These are phyloP conservation scores for Drosophila kepulauana DNA, from an alignment of 1,140 invertebrate species.

Conservation along the genomic window DNA sequence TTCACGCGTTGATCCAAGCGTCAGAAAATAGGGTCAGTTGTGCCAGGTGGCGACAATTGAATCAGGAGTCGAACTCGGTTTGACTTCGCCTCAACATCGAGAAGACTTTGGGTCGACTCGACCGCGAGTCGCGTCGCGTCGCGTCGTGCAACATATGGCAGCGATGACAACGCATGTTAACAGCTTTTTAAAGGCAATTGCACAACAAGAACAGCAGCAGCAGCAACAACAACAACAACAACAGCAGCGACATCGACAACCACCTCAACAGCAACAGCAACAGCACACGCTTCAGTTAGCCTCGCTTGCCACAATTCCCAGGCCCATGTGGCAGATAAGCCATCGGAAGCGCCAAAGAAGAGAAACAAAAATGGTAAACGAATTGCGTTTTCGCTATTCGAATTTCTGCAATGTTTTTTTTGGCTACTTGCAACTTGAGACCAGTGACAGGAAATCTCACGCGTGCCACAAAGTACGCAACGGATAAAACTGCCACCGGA, in stretches of 20 bases:
- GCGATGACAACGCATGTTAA: conserved; percentile 83
- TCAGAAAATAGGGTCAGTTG: conserved; percentile 72
- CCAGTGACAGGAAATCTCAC: conserved; percentile 74
- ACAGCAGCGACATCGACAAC: conserved; percentile 37
- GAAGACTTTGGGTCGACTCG: conserved; percentile 28
- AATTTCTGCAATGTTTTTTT: conserved; percentile 34
- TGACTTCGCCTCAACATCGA: conserved; percentile 25
- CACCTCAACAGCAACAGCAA: conserved; percentile 1
- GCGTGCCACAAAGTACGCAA: conserved; percentile 63
- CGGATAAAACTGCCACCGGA: conserved; percentile 46
- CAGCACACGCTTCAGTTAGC: conserved; percentile 30
- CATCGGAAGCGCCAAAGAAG: conserved; percentile 63
- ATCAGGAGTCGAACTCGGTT: conserved; percentile 50
- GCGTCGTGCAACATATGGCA: conserved; percentile 81
- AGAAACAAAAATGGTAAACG: conserved; percentile 16
- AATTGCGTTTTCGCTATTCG: conserved; percentile 14
- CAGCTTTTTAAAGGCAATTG: conserved; percentile 81
- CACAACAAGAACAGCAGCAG: conserved; percentile 54
- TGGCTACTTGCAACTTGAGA: conserved; percentile 64
- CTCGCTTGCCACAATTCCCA: conserved; percentile 68
- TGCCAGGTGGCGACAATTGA: conserved; percentile 73
- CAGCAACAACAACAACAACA: conserved; percentile 16
- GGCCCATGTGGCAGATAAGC: conserved; percentile 64
- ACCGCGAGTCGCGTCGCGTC: conserved; percentile 18
- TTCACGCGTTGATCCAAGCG: conserved; percentile 64